These are phyloP conservation scores for Tyria jacobaeae DNA, from an alignment of 2,888 invertebrate species.

Conservation along the genomic window DNA sequence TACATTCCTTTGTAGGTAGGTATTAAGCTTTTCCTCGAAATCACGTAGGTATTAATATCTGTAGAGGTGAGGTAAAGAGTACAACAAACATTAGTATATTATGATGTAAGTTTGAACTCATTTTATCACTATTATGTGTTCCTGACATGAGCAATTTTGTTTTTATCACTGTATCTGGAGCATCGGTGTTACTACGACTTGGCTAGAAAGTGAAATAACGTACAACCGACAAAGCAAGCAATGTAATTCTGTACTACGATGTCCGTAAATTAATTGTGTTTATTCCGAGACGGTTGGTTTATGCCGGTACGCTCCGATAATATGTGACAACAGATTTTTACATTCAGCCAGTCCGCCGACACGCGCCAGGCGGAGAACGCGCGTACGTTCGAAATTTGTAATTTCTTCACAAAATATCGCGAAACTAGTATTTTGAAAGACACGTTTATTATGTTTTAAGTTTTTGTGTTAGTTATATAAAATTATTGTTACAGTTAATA, in stretches of 20 bases:
- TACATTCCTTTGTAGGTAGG: no score
- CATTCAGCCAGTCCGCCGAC: slow-evolving; percentile 69
- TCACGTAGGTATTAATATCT: no score
- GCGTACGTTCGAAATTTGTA: slow-evolving; percentile 48
- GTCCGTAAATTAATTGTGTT: slow-evolving; percentile 61
- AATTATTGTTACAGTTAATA: slow-evolving; percentile 2
- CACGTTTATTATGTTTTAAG: slow-evolving; percentile 15
- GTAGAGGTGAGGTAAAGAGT: background rate
- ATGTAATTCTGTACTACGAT: slow-evolving; percentile 51
- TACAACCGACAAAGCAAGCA: slow-evolving; percentile 61
- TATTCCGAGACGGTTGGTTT: slow-evolving; percentile 75
- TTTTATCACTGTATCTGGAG: slow-evolving; percentile 38
- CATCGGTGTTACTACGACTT: slow-evolving; percentile 33
- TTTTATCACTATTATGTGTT: slow-evolving; percentile 46
- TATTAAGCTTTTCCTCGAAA: no score
- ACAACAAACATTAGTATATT: background rate
- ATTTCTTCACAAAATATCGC: slow-evolving; percentile 51
- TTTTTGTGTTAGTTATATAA: slow-evolving; percentile 9
- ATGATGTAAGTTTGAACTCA: slow-evolving; percentile 16
- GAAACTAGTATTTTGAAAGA: slow-evolving; percentile 29
- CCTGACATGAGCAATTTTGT: slow-evolving; percentile 50
- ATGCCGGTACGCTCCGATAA: slow-evolving; percentile 76
- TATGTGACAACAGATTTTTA: slow-evolving; percentile 64
- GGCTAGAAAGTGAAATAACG: slow-evolving; percentile 75
- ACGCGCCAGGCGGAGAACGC: slow-evolving; percentile 63